These are phyloP conservation scores for Ctenopoma kingsleyae DNA, from an alignment of 2,797 vertebrate genomes.

Conservation along the genomic window DNA sequence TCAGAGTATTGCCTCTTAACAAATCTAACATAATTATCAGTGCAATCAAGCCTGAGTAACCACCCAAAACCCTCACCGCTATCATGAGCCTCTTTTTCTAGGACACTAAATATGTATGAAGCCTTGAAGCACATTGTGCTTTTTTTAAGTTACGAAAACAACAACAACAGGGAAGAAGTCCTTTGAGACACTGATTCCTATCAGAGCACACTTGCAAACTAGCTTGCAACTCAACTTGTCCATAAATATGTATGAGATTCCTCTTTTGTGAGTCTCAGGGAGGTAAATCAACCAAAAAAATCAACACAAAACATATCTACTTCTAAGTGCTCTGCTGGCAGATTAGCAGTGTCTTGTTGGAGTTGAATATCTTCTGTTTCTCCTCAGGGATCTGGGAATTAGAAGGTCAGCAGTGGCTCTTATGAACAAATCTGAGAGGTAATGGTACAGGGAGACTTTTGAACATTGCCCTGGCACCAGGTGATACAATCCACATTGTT, in stretches of 20 bases:
- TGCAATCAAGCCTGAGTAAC: conserved; percentile 47
- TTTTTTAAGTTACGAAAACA: conserved; percentile 29
- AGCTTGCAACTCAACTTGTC: conserved; percentile 26
- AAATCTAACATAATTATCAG: conserved; percentile 51
- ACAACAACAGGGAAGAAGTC: conserved; percentile 41
- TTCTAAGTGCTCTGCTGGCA: conserved; percentile 42
- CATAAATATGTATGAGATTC: conserved; percentile 69
- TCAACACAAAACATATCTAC: conserved; percentile 45
- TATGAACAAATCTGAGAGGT: conserved; percentile 15
- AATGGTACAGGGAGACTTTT: neutral
- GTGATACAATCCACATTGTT: conserved; percentile 25
- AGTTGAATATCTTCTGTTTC: conserved; percentile 38
- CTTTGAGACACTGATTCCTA: conserved; percentile 60
- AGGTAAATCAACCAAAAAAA: conserved; percentile 47
- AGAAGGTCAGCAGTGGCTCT: conserved; percentile 42
- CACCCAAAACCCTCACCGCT: conserved; percentile 33
- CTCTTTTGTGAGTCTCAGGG: conserved; percentile 34
- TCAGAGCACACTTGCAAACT: conserved; percentile 43
- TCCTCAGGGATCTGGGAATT: conserved; percentile 30
- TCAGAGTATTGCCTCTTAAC: conserved; percentile 31
- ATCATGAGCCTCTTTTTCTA: conserved; percentile 54
- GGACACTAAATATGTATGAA: conserved; percentile 72
- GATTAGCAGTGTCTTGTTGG: conserved; percentile 42
- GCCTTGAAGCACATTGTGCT: conserved; percentile 42
- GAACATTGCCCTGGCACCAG: conserved; percentile 27